Base-by-base conservation (phyloP, 2,113 vertebrate species). In the Pachycephala philippinensis region DNA sequence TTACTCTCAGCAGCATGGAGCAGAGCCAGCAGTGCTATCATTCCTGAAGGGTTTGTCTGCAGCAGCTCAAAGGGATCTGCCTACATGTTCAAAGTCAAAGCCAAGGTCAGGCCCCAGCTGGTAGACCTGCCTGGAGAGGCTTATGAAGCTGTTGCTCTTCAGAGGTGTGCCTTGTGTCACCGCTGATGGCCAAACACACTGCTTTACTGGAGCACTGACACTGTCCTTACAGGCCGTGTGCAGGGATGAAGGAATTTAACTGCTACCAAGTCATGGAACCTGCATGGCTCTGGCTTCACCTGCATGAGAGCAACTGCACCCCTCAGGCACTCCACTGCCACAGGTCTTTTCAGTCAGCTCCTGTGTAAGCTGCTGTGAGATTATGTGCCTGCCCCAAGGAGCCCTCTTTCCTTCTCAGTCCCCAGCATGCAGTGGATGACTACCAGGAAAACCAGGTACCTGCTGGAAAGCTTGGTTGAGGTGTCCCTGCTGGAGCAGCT, bases 391-490 rank as follows among this genome's bases (percentile, higher is more conserved):
- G 42, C 2, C 18, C 22, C 40, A 45, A 44, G 22, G 6, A 90
- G 10, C 30, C 7, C 13, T 31, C 66, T 63, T 6, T 2, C 11
- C 15, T 16, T 45, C 39, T 27, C 45, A 30, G 9, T 33, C 8
- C 35, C 53, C 45, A 33, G 15, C 20, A 31, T 44, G 19, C 39
- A 40, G n/a, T 1, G 3, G 26, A 12, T 35, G 19, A 16, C 45
- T 74, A 39, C 18, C 17, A 49, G 56, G 42, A 49, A 84, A 66
- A 35, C 15, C 3, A 45, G 11, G 24, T 97, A 99, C 99, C 99
- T 99, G 99, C 97, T 99, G 99, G 96, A 99, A 99, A 86, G 99
- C 99, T 97, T 99, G 99, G 95, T 99, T 99, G 97, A 99, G 98
- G 90, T 99, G 99, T 78, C 99, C 99, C 97, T 99, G 99, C 97